These are phyloP conservation scores for Lumbricus terrestris DNA, from an alignment of 2,888 invertebrate genomes.

Conservation along the genomic window DNA sequence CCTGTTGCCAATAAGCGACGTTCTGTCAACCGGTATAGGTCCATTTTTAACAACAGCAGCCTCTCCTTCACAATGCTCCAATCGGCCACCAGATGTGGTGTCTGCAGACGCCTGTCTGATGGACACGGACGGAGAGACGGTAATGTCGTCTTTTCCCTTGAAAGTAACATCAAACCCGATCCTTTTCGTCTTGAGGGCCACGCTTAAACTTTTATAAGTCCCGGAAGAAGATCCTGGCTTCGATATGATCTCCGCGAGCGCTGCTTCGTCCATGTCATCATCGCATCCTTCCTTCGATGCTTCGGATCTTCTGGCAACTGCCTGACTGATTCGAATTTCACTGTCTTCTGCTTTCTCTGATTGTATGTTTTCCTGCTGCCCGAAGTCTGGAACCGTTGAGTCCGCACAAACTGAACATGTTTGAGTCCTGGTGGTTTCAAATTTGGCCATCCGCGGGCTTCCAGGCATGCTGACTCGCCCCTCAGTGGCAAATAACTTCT, in stretches of 20 bases:
- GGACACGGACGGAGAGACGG: neutral
- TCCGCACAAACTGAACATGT: neutral
- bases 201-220: neutral
- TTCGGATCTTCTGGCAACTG: neutral
- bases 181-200: neutral
- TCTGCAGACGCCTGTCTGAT: neutral
- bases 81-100: neutral
- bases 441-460: neutral
- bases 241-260: neutral
- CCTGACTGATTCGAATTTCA: neutral
- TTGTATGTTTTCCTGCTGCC: no score
- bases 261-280: constrained; percentile 4
- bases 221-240: neutral
- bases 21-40: neutral
- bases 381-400: neutral
- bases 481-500: neutral
- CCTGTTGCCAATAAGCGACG: neutral
- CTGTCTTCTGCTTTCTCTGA: neutral
- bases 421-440: neutral
- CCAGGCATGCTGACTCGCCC: neutral
- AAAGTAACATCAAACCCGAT: neutral
- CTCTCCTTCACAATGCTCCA: neutral
- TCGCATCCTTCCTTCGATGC: neutral
- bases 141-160: neutral
- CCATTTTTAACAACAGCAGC: neutral